Base-by-base conservation (phyloP, 1,140 invertebrate species). In the Colletes gigas region DNA sequence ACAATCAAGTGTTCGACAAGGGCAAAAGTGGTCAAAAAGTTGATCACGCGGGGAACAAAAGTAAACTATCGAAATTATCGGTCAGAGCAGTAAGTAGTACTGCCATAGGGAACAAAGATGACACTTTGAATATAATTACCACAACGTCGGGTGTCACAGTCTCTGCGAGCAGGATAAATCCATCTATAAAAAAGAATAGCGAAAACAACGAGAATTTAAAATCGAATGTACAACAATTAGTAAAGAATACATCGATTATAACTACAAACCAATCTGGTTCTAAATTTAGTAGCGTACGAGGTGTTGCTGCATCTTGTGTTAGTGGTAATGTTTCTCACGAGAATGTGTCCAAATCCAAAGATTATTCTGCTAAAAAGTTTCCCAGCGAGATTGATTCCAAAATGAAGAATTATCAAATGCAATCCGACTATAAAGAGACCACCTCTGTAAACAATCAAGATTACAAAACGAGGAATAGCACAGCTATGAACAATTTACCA, bases 291-390 rank as follows among this genome's bases (percentile, higher is more conserved):
- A 87, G 17, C 14, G 66, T 83, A 19, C 72, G 75, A 67, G 44
- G 66, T 63, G 70, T 82, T 41, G 78, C 69, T 41, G 50, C 67
- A 68, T 55, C 66, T 15, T 81, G 75, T n/a, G 74, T 82, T 8
- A 71, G 55, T 39, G 79, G 54, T n/a, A 83, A 63, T 73, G 74
- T 82, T 47, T 67, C 80, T 63, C 87, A 85, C 3, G 84, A 88
- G 21, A 86, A 47, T 76, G 41, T 81, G 52, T 19, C 68, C 0
- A 89, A 83, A 15, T 63, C 83, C 5, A 90, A 88, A 63, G 85
- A 89, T 81, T 89, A 86, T 15, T 39, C 59, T 14, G 12, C 73
- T 5, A 90, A 88, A 68, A 91, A 90, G 44, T 83, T 79, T 19
- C 12, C 70, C 4, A 73, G 57, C 2, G 88, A 89, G 9, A 65